Conservation (phyloP, 2,888 invertebrate species). For the Pyrocoelia pectoralis region DNA sequence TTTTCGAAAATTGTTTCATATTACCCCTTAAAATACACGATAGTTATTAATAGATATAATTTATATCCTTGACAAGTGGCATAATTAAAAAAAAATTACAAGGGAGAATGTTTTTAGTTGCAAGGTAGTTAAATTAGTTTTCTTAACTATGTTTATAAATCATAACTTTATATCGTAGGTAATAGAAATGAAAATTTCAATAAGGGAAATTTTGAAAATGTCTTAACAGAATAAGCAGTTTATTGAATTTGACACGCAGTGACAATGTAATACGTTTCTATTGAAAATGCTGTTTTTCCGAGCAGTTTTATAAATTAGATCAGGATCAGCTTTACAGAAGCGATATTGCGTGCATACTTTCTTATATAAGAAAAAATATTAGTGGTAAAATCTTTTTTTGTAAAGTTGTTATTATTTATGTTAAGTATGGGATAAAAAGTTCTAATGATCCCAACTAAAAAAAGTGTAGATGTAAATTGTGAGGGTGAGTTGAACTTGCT, state of each 20-base stretch:
- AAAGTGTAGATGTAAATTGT: too few relatives aligned
- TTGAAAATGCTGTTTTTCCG: too few relatives aligned
- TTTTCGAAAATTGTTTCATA: neutral
- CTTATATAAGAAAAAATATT: too few relatives aligned
- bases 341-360: too few relatives aligned
- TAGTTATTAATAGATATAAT: neutral
- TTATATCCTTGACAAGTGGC: neutral
- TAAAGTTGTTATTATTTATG: too few relatives aligned
- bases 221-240: conserved; percentile 15
- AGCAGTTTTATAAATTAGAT: too few relatives aligned
- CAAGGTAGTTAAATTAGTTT: neutral
- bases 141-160: neutral
- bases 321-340: too few relatives aligned
- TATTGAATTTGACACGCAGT: conserved; percentile 25
- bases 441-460: too few relatives aligned
- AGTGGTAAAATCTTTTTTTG: too few relatives aligned
- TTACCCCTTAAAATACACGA: neutral
- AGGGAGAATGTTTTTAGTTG: neutral
- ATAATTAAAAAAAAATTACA: too few relatives aligned
- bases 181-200: conserved; percentile 6
- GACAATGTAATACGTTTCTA: conserved; percentile 27
- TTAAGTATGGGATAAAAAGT: too few relatives aligned
- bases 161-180: neutral
- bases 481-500: too few relatives aligned
- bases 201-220: conserved; percentile 19